Percentiles rank a stretch among this genome's conserved stretches.
phyloP scores from a whole-genome alignment of 2,113 vertebrate species.

The Caloenas nicobarica region DNA sequence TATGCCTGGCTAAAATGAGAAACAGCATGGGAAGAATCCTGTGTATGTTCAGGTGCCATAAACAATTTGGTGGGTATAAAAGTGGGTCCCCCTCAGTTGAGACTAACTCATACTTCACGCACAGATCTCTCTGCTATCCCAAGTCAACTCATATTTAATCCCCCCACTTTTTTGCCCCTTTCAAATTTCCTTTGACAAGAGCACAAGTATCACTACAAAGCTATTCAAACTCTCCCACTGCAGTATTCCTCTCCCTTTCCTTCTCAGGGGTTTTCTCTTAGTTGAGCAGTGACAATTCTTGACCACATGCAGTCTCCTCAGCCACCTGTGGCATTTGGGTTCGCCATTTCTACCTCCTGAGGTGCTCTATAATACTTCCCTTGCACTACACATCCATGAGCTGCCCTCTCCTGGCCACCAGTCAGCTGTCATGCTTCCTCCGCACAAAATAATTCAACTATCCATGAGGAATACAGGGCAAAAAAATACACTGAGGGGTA shows the following conservation, averaged over 20 bases:
- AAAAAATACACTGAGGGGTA: fast-evolving
- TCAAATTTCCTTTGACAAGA: neutral
- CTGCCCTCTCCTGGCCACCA: neutral
- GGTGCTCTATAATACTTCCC: neutral
- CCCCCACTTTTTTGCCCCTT: neutral
- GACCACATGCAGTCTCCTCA: neutral
- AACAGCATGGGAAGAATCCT: neutral
- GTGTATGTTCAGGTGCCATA: neutral
- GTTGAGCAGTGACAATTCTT: neutral
- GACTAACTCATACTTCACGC: neutral
- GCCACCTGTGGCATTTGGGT: neutral
- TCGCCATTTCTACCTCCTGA: neutral
- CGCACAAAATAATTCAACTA: neutral
- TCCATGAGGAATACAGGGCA: fast-evolving
- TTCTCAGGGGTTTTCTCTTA: neutral
- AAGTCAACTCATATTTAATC: neutral
- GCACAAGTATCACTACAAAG: neutral
- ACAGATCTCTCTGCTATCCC: neutral
- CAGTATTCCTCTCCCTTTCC: neutral
- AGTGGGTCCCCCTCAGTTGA: neutral
- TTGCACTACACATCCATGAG: neutral
- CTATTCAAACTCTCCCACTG: neutral
- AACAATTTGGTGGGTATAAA: neutral
- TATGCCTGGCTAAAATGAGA: neutral
- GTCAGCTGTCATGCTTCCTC: neutral